These are phyloP conservation scores for Papilio glaucus DNA, from an alignment of 1,140 invertebrate genomes.

Conservation along the genomic window DNA sequence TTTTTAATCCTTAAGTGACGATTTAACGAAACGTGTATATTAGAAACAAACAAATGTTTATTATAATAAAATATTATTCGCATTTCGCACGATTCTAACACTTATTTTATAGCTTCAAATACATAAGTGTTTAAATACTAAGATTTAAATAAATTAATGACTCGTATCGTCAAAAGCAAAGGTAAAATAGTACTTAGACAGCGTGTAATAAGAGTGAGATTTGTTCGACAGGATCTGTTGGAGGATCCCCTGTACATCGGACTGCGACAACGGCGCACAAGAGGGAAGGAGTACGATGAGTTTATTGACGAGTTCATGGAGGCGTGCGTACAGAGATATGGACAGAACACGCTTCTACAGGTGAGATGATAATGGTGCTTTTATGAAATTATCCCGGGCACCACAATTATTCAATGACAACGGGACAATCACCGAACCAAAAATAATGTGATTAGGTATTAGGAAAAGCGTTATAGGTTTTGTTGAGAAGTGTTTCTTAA, in stretches of 20 bases:
- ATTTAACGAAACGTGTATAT: too few species aligned
- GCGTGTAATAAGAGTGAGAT: constrained; percentile 23
- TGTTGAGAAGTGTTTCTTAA: too few species aligned
- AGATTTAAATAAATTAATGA: constrained; percentile 23
- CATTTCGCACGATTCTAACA: background rate
- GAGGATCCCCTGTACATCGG: constrained; percentile 98
- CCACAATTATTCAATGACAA: too few species aligned
- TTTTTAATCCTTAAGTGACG: too few species aligned
- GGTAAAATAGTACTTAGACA: constrained; percentile 14
- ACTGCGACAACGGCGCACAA: constrained; percentile 92
- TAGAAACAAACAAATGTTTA: too few species aligned
- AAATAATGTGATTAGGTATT: too few species aligned
- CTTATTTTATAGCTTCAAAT: background rate
- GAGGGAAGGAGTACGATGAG: constrained; percentile 95
- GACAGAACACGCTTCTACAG: constrained; percentile 94
- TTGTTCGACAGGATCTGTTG: constrained; percentile 87
- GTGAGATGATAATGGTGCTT: constrained; percentile 65
- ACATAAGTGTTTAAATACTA: background rate
- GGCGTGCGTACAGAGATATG: constrained; percentile 95
- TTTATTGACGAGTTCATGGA: constrained; percentile 99
- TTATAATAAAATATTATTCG: too few species aligned
- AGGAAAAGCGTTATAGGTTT: too few species aligned
- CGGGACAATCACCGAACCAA: too few species aligned
- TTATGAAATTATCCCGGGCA: too few species aligned
- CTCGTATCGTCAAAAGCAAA: background rate